Evolutionary conservation across 2,113 vertebrate species (phyloP), one percentile per base, ranked within the genome.

Genomic region (Podarcis muralis): DNA sequence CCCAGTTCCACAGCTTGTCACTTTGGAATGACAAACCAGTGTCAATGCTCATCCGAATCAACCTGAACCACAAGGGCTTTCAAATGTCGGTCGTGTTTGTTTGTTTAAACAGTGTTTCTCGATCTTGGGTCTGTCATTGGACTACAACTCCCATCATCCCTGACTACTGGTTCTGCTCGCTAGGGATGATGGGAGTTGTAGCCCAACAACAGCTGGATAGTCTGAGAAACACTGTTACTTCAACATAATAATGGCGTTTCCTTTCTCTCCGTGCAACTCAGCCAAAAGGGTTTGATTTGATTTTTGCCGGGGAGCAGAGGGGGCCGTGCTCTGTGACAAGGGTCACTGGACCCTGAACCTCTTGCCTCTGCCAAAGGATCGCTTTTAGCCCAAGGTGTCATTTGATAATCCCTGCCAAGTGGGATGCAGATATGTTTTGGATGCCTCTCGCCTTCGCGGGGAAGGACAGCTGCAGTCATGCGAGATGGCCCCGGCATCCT

Each of bases 391-490:
- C 5, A 5, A 66, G 62, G 75, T 48, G 40, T 86, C 59, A 37
- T 83, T 37, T 30, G 72, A 83, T 76, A 66, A 77, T 88, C 81
- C 72, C 74, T 57, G 40, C 72, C 40, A 77, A 83, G 37, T 37
- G 81, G 35, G 87, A 12, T 48, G 72, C 57, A 12, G 9, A 66
- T 40, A 53, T 27, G 23, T 48, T 71, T 83, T 15, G 22, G 57
- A 43, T 83, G 59, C 40, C 71, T 88, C 81, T 66, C 23, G 87
- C 72, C 43, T 88, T 83, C 3, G n/a, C 81, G 4, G 87, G n/a
- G 59, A 88, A 69, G 27, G 72, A 68, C 87, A 88, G 87, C 87
- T 88, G 81, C 62, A 25, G 62, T 69, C 43, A 83, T 69, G 23
- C 65, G 87, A 83, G 68, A 81, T 20, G 86, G 40, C 32, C 25